Base-by-base conservation (phyloP, 2,888 invertebrate genomes). In the Oegoconia quadripuncta region DNA sequence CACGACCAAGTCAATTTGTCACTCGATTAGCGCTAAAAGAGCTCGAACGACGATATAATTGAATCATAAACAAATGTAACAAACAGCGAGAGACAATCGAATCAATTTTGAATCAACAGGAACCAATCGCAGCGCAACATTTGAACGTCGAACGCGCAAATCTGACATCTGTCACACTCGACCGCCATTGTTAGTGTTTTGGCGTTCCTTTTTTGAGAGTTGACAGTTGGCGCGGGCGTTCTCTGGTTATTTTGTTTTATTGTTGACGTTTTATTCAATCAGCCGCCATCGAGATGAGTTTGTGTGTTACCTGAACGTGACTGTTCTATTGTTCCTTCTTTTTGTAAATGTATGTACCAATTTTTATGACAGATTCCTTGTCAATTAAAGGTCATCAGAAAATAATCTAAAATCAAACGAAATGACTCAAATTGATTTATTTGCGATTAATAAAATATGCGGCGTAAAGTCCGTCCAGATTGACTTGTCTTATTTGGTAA, bases 161-260 rank as follows among this genome's bases (percentile, higher is more conserved):
- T 74, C 75, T 81, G 82, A 81, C 83, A 84, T 78, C 76, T 84
- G 83, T 82, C 83, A 79, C 66, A 68, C 73, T 71, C 64, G 64
- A 59, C 66, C 69, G 72, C 53, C 58, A 61, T 65, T 63, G 60
- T 61, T 69, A 66, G 66, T 66, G 64, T 66, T 71, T 59, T 65
- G 71, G 65, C 66, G 63, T 76, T 74, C 65, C 62, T 70, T 77
- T 79, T 78, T 76, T 77, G 67, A 60, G 61, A 55, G 50, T 56
- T 64, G 75, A 71, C 82, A 81, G 72, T 74, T 82, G 83, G 74
- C 55, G 66, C 68, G 73, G 75, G 76, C 64, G 73, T 55, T 43
- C 49, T 50, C 53, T 53, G 59, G 60, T 66, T 67, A 63, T 71
- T 64, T 65, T 58, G 58, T 58, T 56, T 64, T 56, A 57, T 61